A percentile compares a stretch with the other conserved stretches of the same genome.
Conservation (phyloP, 2,113 vertebrate species). For the Tursiops truncatus region DNA sequence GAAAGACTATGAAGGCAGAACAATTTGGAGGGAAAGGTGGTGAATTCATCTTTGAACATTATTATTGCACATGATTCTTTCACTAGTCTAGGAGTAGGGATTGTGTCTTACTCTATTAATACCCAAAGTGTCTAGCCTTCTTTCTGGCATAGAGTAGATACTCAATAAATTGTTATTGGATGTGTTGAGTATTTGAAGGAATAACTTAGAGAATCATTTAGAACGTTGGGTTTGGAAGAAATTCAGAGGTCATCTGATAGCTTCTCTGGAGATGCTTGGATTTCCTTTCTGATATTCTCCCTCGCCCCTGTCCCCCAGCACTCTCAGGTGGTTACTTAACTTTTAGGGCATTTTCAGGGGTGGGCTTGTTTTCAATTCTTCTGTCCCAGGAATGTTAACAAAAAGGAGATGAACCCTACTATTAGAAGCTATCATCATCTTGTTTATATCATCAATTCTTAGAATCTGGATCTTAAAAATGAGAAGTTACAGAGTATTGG, state of each 20-base stretch:
- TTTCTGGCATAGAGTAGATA: not conserved
- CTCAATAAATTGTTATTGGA: not conserved
- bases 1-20: not conserved
- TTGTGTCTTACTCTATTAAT: not conserved
- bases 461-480: not conserved
- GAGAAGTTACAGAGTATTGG: not conserved
- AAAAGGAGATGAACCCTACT: not conserved
- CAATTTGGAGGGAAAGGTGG: not conserved
- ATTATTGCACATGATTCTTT: not conserved
- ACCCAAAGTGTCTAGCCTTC: not conserved
- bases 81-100: not conserved
- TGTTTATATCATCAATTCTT: not conserved
- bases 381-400: not conserved
- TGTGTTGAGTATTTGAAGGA: not conserved
- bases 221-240: not conserved
- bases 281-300: not conserved
- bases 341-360: not conserved
- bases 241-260: not conserved
- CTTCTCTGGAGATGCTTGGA: not conserved
- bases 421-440: not conserved
- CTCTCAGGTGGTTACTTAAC: not conserved
- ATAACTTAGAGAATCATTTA: not conserved
- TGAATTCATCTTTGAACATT: not conserved
- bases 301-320: not conserved
- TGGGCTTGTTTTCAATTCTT: not conserved